Evolutionary conservation across 2,113 vertebrate species (phyloP).

Genomic region (Hippocampus zosterae): DNA sequence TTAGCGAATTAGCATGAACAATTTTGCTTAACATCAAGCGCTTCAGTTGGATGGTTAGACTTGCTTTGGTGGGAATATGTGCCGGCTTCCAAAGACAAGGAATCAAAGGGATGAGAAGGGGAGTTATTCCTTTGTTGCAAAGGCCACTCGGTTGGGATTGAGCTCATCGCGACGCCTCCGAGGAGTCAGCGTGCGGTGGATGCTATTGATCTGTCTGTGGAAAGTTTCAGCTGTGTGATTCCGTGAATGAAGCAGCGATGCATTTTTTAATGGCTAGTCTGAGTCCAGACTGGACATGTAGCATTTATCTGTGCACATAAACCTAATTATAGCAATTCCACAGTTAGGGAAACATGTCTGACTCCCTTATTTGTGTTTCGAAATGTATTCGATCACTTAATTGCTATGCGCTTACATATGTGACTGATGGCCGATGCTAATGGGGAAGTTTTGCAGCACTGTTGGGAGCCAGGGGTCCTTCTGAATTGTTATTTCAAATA

Average conservation of each 20-base stretch:
- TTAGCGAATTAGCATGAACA: constrained; percentile 56
- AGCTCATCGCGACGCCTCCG: constrained; percentile 58
- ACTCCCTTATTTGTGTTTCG: constrained; percentile 18
- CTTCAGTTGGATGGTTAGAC: constrained; percentile 50
- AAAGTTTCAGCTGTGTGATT: constrained; percentile 69
- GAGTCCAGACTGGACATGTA: constrained; percentile 43
- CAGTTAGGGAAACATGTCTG: constrained; percentile 1
- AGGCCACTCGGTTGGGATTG: constrained; percentile 64
- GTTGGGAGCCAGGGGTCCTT: constrained; percentile 44
- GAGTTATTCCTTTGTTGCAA: constrained; percentile 60
- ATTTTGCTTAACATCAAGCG: constrained; percentile 54
- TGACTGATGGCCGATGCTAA: constrained; percentile 49
- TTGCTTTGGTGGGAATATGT: constrained; percentile 56
- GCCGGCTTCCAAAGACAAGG: constrained; percentile 55
- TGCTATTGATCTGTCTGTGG: constrained; percentile 71
- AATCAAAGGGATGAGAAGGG: constrained; percentile 60
- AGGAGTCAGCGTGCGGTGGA: constrained; percentile 48
- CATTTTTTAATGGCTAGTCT: constrained; percentile 55
- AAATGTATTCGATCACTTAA: constrained; percentile 35
- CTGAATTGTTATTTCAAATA: constrained; percentile 53
- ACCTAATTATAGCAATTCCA: constrained; percentile 45
- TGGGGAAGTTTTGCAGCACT: constrained; percentile 17
- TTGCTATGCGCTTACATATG: constrained; percentile 32
- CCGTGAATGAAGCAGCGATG: constrained; percentile 53
- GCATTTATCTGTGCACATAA: constrained; percentile 55